Base-by-base conservation (phyloP, 2,888 invertebrate genomes). In the Noctua fimbriata region DNA sequence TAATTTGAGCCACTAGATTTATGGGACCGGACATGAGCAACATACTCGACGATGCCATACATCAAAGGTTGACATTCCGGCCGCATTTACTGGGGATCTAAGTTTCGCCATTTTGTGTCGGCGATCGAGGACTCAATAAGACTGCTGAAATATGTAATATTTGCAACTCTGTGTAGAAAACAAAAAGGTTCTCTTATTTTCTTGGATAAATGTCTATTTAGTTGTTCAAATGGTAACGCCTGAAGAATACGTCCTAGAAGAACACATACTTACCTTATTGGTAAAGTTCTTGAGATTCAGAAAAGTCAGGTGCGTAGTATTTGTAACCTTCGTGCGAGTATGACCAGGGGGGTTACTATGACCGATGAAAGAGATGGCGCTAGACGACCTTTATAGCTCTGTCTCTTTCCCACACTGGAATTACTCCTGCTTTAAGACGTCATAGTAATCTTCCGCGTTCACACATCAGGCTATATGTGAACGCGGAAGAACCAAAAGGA, bases 1-100 rank as follows among this genome's bases (percentile, higher is more conserved):
- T 79, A 83, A 75, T 75, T 67, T 79, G 10, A 47, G 60, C 44
- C 73, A 44, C 41, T 18, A 18, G 80, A 76, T 79, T 87, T 87
- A 79, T 76, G 58, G 65, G 28, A 16, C 49, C 80, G 73, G 60
- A 75, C 72, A 78, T 55, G 72, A 70, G 49, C 32, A 60, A 72
- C 66, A 47, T 36, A 67, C 73, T 63, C 74, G 32, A 5, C 41
- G 65, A 49, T 49, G 4, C 66, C 52, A 41, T 84, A 70, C 7
- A 79, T 79, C 73, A 79, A 79, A 63, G 12, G 71, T 73, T 52
- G 75, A 52, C 66, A 87, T 58, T 63, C 36, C 32, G 49, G 24
- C 7, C 24, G 28, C n/a, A 63, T 81, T 65, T 60, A 41, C 41
- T n/a, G 24, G 7, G 36, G 73, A 10, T 69, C 16, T 28, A 18